A percentile compares a stretch with the other conserved stretches of the same genome.
phyloP scores from a whole-genome alignment of 2,888 invertebrate genomes.

The Axea sp. region DNA sequence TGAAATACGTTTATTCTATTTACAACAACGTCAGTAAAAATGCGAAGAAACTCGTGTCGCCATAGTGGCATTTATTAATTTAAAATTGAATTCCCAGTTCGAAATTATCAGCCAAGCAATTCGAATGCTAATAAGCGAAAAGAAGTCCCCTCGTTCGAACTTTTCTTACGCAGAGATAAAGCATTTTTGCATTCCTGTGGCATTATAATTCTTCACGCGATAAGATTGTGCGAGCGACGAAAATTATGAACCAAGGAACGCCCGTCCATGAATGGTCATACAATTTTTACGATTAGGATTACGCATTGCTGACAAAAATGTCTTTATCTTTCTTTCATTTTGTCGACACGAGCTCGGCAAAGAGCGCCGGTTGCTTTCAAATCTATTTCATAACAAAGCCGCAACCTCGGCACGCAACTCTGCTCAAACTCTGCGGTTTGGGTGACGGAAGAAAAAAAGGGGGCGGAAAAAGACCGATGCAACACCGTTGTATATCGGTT shows the following conservation, averaged over 20 bases:
- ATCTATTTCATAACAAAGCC: conserved; percentile 74
- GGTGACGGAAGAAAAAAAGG: conserved; percentile 14
- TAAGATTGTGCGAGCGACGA: conserved; percentile 33
- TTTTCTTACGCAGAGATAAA: conserved; percentile 18
- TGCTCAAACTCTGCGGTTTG: conserved; percentile 67
- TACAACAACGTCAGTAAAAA: too few relatives aligned
- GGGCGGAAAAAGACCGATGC: conserved; percentile 13
- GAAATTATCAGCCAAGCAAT: conserved; percentile 28
- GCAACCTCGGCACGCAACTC: conserved; percentile 65
- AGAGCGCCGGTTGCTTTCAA: conserved; percentile 72
- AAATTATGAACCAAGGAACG: conserved; percentile 18
- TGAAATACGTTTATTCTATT: too few relatives aligned
- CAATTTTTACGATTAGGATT: conserved; percentile 18
- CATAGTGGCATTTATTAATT: conserved; percentile 6
- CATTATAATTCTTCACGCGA: conserved; percentile 56
- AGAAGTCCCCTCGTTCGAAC: background rate
- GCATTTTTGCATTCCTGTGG: conserved; percentile 35
- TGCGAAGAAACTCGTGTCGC: background rate
- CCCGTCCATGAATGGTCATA: conserved; percentile 9
- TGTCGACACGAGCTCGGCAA: conserved; percentile 9
- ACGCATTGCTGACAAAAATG: conserved; percentile 14
- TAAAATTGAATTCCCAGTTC: conserved; percentile 7
- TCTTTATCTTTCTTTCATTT: conserved; percentile 9
- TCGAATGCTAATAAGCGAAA: conserved; percentile 39
- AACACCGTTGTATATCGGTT: conserved; percentile 21